Conservation (phyloP, 1,140 invertebrate genomes). For the Drosophila mojavensis region DNA sequence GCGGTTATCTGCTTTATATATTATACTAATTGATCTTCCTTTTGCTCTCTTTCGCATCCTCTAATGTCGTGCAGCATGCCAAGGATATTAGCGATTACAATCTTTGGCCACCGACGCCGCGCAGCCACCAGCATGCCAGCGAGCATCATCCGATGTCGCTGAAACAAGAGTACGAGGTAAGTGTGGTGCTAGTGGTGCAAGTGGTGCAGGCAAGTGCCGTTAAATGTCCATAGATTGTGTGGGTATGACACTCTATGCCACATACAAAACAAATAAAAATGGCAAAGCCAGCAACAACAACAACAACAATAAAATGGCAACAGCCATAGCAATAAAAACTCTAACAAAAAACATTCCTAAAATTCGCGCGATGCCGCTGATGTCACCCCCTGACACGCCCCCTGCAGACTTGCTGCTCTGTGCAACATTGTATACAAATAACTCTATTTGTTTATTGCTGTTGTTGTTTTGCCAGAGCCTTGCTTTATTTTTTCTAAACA, state of each 20-base stretch:
- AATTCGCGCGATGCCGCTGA: slow-evolving; percentile 62
- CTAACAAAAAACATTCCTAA: slow-evolving; percentile 71
- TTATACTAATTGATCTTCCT: slow-evolving; percentile 8
- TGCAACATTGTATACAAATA: slow-evolving; percentile 54
- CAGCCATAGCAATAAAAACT: slow-evolving; percentile 11
- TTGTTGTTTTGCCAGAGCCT: slow-evolving; percentile 10
- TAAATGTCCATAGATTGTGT: slow-evolving; percentile 34
- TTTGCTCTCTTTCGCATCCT: background rate
- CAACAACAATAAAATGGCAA: background rate
- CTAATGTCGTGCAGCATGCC: slow-evolving; percentile 81
- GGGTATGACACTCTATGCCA: slow-evolving; percentile 52
- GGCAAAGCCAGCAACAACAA: background rate
- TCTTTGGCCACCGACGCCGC: slow-evolving; percentile 86
- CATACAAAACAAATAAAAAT: slow-evolving; percentile 25
- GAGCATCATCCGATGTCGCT: slow-evolving; percentile 85
- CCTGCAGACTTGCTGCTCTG: slow-evolving; percentile 16
- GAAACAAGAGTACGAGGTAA: slow-evolving; percentile 88
- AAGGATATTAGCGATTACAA: slow-evolving; percentile 87
- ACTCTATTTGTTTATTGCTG: slow-evolving; percentile 42
- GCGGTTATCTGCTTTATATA: background rate
- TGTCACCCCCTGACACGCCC: slow-evolving; percentile 21
- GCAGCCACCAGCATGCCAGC: slow-evolving; percentile 84
- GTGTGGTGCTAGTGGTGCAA: slow-evolving; percentile 68
- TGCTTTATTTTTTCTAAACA: slow-evolving; percentile 52
- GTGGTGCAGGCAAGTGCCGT: slow-evolving; percentile 41